Evolutionary conservation across 2,888 invertebrate species (phyloP).

Genomic region (Ennomos erosarius): DNA sequence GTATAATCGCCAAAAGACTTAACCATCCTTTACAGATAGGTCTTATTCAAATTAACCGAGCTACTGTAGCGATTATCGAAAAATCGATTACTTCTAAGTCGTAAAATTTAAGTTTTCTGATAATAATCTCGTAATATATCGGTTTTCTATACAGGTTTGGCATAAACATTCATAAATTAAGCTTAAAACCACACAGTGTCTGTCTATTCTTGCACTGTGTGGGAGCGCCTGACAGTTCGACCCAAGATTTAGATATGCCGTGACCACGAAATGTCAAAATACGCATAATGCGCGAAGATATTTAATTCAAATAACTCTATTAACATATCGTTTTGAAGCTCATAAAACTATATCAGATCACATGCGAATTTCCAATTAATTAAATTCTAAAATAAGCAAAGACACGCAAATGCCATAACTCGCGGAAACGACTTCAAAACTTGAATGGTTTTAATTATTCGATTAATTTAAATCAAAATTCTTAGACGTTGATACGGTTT

Average conservation of each 20-base stretch:
- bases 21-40: too few relatives aligned
- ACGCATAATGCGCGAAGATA: constrained; percentile 44
- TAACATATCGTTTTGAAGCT: constrained; percentile 43
- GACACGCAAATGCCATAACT: constrained; percentile 24
- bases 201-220: constrained; percentile 50
- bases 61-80: constrained; percentile 43
- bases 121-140: constrained; percentile 39
- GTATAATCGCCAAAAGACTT: too few relatives aligned
- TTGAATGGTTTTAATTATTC: constrained; percentile 36
- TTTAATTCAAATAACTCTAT: constrained; percentile 47
- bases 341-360: constrained; percentile 38
- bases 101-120: constrained; percentile 35
- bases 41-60: constrained; percentile 11
- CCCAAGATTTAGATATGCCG: constrained; percentile 61
- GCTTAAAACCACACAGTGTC: constrained; percentile 51
- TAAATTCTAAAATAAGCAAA: constrained; percentile 22
- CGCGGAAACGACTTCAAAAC: constrained; percentile 8
- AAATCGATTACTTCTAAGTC: constrained; percentile 37
- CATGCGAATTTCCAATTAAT: constrained; percentile 33
- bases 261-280: constrained; percentile 61
- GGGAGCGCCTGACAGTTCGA: constrained; percentile 52
- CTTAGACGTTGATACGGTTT: constrained; percentile 45
- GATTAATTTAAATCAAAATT: constrained; percentile 20
- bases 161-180: constrained; percentile 50
- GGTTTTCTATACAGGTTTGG: constrained; percentile 39